Conservation (phyloP, 2,113 vertebrate species). For the Speoplatyrhinus poulsoni region DNA sequence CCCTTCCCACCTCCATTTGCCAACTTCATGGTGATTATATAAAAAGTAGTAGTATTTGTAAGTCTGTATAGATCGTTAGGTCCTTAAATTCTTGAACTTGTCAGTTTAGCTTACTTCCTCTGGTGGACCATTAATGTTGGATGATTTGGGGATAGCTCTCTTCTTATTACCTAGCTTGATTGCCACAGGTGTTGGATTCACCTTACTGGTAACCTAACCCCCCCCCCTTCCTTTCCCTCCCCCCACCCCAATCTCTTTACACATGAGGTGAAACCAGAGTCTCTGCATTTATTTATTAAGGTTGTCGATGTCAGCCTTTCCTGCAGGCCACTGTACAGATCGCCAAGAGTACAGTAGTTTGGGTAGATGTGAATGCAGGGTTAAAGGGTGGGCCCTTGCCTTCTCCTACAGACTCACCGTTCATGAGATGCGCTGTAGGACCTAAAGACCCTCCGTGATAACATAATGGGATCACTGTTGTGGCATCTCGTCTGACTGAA, state of each 20-base stretch:
- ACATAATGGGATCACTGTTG: background rate
- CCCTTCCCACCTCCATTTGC: no score
- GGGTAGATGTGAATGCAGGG: constrained; percentile 45
- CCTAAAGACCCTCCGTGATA: background rate
- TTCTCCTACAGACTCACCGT: constrained; percentile 40
- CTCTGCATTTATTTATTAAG: constrained; percentile 71
- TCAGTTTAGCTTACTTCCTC: constrained; percentile 29
- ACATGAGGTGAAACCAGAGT: constrained; percentile 65
- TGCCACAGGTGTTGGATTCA: constrained; percentile 57
- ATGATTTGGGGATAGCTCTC: constrained; percentile 37
- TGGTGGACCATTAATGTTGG: constrained; percentile 51
- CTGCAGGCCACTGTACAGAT: constrained; percentile 50
- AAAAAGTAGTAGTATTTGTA: no score
- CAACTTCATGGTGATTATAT: no score
- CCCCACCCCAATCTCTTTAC: constrained; percentile 51
- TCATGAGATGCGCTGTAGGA: background rate
- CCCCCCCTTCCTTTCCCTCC: no score
- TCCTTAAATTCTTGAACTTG: background rate
- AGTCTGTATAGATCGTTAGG: no score
- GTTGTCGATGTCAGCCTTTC: constrained; percentile 45
- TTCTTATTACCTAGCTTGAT: constrained; percentile 40
- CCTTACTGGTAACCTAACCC: constrained; percentile 57
- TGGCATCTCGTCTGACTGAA: constrained; percentile 30
- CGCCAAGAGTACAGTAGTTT: constrained; percentile 46
- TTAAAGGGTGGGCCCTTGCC: constrained; percentile 13